These are phyloP conservation scores for Argyrosomus regius DNA, from an alignment of 2,797 vertebrate species.

Conservation along the genomic window DNA sequence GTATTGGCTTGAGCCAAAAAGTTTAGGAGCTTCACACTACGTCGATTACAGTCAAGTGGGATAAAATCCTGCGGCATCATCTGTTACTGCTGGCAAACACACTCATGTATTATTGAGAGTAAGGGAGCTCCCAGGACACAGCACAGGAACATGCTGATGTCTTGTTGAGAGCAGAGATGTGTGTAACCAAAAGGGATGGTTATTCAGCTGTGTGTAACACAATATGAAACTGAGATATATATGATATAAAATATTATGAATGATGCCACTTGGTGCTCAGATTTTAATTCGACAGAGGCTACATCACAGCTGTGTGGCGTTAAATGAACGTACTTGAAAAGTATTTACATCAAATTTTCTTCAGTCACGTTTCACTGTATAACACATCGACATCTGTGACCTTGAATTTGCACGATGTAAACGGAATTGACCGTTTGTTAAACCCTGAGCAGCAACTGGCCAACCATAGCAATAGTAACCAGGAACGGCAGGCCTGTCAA, in stretches of 20 bases:
- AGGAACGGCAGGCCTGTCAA: background rate
- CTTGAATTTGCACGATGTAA: background rate
- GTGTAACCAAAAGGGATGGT: constrained; percentile 17
- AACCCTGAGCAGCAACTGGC: background rate
- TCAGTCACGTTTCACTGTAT: background rate
- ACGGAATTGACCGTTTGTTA: background rate
- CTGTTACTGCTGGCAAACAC: constrained; percentile 27
- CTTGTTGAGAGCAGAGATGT: constrained; percentile 22
- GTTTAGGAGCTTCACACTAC: constrained; percentile 14
- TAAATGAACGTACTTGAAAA: background rate
- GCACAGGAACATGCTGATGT: constrained; percentile 10
- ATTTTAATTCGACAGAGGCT: background rate
- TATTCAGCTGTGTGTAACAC: constrained; percentile 46
- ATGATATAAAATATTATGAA: background rate
- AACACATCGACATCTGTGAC: background rate
- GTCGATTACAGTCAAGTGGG: constrained; percentile 16
- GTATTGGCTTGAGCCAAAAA: background rate
- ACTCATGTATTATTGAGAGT: constrained; percentile 60
- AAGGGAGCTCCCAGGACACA: constrained; percentile 26
- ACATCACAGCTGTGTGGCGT: background rate
- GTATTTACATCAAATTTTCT: background rate
- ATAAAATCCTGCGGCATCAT: constrained; percentile 26
- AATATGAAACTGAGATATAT: constrained; percentile 17
- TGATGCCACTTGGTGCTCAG: background rate
- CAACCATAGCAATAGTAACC: background rate